Evolutionary conservation across 2,797 vertebrate genomes (phyloP).

Genomic region (Takifugu rubripes): DNA sequence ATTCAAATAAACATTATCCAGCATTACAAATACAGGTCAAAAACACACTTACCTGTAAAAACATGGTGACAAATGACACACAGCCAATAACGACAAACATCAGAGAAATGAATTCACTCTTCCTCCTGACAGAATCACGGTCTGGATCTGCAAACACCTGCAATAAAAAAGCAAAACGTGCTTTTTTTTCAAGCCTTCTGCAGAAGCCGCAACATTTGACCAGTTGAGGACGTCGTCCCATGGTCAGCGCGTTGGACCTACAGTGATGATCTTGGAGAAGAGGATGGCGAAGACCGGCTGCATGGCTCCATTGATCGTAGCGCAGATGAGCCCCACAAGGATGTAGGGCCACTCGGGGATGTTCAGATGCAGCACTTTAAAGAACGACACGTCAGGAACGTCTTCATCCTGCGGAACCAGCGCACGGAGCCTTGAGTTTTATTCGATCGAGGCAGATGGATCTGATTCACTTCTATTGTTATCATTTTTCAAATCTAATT

Average conservation of each 20-base stretch:
- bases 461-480: too few relatives aligned
- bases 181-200: too few relatives aligned
- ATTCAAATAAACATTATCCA: not conserved
- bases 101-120: slow-evolving; percentile 78
- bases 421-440: too few relatives aligned
- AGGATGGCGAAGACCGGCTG: slow-evolving; percentile 88
- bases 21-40: not conserved
- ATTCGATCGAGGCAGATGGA: too few relatives aligned
- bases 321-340: slow-evolving; percentile 78
- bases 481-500: too few relatives aligned
- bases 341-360: slow-evolving; percentile 88
- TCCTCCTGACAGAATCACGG: slow-evolving; percentile 40
- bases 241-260: slow-evolving; percentile 63
- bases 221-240: too few relatives aligned
- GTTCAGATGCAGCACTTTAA: slow-evolving; percentile 84
- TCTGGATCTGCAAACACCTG: slow-evolving; percentile 71
- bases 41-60: slow-evolving; percentile 83
- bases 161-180: not conserved
- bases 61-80: slow-evolving; percentile 86
- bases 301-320: slow-evolving; percentile 83
- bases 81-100: slow-evolving; percentile 84
- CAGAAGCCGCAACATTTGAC: not conserved
- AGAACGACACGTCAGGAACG: slow-evolving; percentile 78
- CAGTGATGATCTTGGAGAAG: slow-evolving; percentile 90
- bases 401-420: slow-evolving; percentile 72